A percentile compares a stretch with the other conserved stretches of the same genome.
Evolutionary conservation across 1,140 invertebrate species (phyloP).

Genomic region (Pissodes strobi): DNA sequence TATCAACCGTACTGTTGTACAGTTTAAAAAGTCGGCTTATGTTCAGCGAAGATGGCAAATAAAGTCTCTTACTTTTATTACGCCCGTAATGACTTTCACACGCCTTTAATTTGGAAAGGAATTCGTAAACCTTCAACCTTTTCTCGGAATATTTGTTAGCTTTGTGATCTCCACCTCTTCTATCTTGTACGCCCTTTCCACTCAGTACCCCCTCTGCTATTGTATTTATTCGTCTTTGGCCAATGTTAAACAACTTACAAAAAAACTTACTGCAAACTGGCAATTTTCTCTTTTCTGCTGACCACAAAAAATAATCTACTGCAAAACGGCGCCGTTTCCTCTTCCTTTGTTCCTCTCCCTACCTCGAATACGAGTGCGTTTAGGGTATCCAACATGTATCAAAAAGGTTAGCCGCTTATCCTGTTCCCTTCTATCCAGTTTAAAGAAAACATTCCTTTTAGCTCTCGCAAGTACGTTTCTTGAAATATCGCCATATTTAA

Average conservation of each 20-base stretch:
- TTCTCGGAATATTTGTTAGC: neutral
- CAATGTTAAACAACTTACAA: neutral
- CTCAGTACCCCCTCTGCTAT: neutral
- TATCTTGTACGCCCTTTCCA: neutral
- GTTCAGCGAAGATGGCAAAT: too few relatives aligned
- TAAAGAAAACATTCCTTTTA: too few relatives aligned
- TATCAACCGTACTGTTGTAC: too few relatives aligned
- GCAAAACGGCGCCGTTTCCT: neutral
- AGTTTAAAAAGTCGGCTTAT: too few relatives aligned
- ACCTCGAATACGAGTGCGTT: neutral
- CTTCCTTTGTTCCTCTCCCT: neutral
- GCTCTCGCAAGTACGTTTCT: too few relatives aligned
- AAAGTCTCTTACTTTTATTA: neutral
- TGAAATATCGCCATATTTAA: too few relatives aligned
- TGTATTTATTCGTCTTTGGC: too few relatives aligned
- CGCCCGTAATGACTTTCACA: neutral
- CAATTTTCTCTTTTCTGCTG: neutral
- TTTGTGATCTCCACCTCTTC: neutral
- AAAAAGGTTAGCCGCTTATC: too few relatives aligned
- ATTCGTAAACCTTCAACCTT: neutral
- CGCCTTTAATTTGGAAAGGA: neutral
- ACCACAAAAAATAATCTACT: neutral
- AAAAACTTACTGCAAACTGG: neutral
- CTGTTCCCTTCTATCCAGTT: too few relatives aligned
- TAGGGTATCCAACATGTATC: neutral